These are phyloP conservation scores for Ditylenchus dipsaci DNA, from an alignment of 1,140 invertebrate genomes.

Conservation along the genomic window DNA sequence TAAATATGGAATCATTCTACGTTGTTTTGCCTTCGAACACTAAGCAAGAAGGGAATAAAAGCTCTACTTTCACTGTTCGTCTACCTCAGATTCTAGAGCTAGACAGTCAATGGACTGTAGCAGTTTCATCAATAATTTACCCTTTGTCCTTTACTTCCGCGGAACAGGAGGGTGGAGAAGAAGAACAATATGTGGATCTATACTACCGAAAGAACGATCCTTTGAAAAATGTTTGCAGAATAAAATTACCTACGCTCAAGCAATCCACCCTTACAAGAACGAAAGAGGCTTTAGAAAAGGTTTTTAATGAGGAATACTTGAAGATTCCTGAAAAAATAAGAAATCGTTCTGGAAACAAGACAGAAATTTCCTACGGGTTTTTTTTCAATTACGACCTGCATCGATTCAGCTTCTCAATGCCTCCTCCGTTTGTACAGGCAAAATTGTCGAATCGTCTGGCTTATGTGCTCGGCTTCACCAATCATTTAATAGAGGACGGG, in stretches of 20 bases:
- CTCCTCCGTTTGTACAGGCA: not conserved
- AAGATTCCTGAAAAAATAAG: not conserved
- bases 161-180: no score
- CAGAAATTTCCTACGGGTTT: not conserved
- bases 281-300: not conserved
- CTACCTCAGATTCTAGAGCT: slow-evolving; percentile 16
- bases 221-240: not conserved
- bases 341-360: not conserved
- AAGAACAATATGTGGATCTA: not conserved
- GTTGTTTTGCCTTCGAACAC: not conserved
- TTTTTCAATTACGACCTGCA: not conserved
- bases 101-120: slow-evolving; percentile 18
- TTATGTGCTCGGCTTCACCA: not conserved
- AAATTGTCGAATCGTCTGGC: not conserved
- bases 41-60: not conserved
- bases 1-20: not conserved
- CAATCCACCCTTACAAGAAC: not conserved
- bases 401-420: not conserved
- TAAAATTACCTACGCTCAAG: not conserved
- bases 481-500: not conserved
- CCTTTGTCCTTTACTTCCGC: slow-evolving; percentile 17
- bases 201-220: not conserved
- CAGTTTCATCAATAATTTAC: slow-evolving; percentile 15
- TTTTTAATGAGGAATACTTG: not conserved
- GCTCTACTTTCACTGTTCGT: not conserved